Base-by-base conservation (phyloP, 53 echinoderm and acorn worm genomes). In the Mesocentrotus franciscanus region DNA sequence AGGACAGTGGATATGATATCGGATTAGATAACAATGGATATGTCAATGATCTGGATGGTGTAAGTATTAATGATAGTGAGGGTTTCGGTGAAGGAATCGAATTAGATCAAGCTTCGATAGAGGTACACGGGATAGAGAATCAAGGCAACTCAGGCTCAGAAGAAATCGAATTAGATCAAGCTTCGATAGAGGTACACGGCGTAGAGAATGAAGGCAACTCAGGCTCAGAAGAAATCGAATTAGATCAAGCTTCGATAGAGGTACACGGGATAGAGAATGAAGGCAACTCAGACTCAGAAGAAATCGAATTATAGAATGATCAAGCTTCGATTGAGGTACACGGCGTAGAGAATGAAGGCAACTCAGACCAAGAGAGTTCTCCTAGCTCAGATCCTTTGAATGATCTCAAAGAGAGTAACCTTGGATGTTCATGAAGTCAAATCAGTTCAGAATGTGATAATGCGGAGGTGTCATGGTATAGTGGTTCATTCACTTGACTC, bases 1-100 rank as follows among this genome's bases (percentile, higher is more conserved):
- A 87, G 57, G 87, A 87, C 27, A 87, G 87, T 87, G 87, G 87
- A 57, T 57, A 9, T 13, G 87, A 58, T 17, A 12, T 87, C 11
- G 87, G 87, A n/a, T 58, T 58, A 27, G 87, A 87, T 13, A 87
- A 87, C 27, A 26, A 26, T 27, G 87, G 87, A 56, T 87, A 13
- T 11, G 27, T n/a, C n/a, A 26, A 56, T 56, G 87, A 87, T 87
- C n/a, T 27, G n/a, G 87, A 58, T 58, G 87, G 16, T n/a, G 87
- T 18, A 26, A 81, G 81, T 15, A 33, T 76, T 4, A 30, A 10
- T 33, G 27, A 30, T 13, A 81, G 81, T 27, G 42, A 81, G 34
- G 32, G 78, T 8, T 42, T 39, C 33, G 11, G 1, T 22, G 81
- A 81, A 42, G 81, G 42, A 5, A 81, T 36, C 20, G 39, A 4